Evolutionary conservation across 2,113 vertebrate genomes (phyloP).

Genomic region (Syrrhaptes paradoxus): DNA sequence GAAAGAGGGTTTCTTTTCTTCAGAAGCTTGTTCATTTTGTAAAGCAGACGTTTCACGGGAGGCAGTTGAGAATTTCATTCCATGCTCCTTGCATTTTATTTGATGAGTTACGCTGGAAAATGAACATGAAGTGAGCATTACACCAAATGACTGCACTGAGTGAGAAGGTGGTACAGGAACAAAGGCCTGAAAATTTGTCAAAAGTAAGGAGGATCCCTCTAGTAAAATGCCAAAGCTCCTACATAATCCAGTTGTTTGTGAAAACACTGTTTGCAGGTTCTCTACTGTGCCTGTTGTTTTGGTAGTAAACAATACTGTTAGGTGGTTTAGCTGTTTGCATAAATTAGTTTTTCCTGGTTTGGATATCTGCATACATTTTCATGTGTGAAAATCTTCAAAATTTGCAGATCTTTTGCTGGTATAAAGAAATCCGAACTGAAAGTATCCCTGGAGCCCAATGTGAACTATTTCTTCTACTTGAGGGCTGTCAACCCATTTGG

Average conservation of each 20-base stretch:
- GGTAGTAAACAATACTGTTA: background rate
- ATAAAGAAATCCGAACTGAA: slow-evolving; percentile 85
- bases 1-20: background rate
- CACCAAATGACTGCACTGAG: background rate
- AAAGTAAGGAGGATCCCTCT: background rate
- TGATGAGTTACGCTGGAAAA: background rate
- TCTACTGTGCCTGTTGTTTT: background rate
- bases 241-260: background rate
- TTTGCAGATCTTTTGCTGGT: slow-evolving; percentile 88
- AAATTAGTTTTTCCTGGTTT: background rate
- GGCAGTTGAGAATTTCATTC: background rate
- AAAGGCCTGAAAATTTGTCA: background rate
- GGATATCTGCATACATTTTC: background rate
- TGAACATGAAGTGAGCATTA: background rate
- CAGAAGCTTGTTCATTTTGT: background rate
- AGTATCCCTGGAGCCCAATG: slow-evolving; percentile 88
- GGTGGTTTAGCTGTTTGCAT: background rate
- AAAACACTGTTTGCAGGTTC: background rate
- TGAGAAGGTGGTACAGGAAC: background rate
- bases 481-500: slow-evolving; percentile 89
- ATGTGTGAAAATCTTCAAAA: background rate
- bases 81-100: background rate
- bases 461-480: slow-evolving; percentile 96
- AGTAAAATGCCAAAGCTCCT: background rate
- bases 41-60: background rate